A percentile compares a stretch with the other conserved stretches of the same genome.
Conservation (phyloP, 2,113 vertebrate species). For the human region GRCh38 chr16:70882501-70883000, state of each 20-base stretch:
- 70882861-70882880: conserved; percentile 89
- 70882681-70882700: conserved; percentile 85
- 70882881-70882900: conserved; percentile 85
- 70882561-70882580: not conserved
- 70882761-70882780: conserved; percentile 92
- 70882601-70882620: not conserved
- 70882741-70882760: conserved; percentile 85
- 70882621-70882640: accelerated
- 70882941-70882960: not conserved
- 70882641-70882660: conserved; percentile 80
- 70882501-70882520: not conserved
- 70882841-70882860: conserved; percentile 90
- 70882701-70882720: conserved; percentile 86
- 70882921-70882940: accelerated
- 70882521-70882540: not conserved
- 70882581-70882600: not conserved
- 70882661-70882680: conserved; percentile 83
- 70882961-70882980: not conserved
- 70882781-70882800: conserved; percentile 90
- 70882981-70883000: not conserved
- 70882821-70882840: conserved; percentile 77
- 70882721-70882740: conserved; percentile 91
- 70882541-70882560: not conserved
- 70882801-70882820: conserved; percentile 78
- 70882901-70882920: not conserved